Conservation (phyloP, 2,888 invertebrate species). For the Tholera decimalis region DNA sequence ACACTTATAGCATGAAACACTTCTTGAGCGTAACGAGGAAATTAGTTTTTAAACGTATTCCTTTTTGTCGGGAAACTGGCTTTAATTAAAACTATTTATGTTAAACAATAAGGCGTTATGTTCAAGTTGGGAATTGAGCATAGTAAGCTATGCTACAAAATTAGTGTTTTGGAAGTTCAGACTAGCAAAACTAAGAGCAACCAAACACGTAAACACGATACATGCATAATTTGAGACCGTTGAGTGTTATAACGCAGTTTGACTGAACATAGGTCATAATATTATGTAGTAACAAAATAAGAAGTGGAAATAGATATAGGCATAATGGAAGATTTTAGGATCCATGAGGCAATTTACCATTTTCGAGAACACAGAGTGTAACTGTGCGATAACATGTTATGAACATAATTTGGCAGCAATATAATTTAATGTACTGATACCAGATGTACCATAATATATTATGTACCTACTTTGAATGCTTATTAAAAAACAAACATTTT, state of each 20-base stretch:
- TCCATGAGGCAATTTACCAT: conserved; percentile 27
- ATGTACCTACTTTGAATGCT: conserved; percentile 33
- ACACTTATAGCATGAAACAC: conserved; percentile 24
- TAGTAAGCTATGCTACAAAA: conserved; percentile 13
- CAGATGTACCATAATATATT: conserved; percentile 42
- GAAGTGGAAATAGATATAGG: too few relatives aligned
- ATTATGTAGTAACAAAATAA: too few relatives aligned
- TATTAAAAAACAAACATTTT: conserved; percentile 43
- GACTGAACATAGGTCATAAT: neutral
- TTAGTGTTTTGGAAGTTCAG: conserved; percentile 25
- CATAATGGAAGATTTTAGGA: conserved; percentile 14
- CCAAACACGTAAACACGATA: conserved; percentile 17
- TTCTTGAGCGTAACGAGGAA: conserved; percentile 13
- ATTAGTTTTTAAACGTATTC: conserved; percentile 36
- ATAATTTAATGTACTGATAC: conserved; percentile 23
- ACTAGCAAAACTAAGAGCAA: conserved; percentile 25
- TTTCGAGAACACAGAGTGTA: conserved; percentile 11
- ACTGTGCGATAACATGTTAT: conserved; percentile 26
- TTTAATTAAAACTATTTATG: conserved; percentile 44
- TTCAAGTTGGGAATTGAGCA: conserved; percentile 19
- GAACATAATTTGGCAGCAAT: conserved; percentile 22
- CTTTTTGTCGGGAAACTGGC: conserved; percentile 11
- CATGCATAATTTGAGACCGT: neutral
- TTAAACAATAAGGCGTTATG: conserved; percentile 32
- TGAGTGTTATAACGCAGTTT: neutral